Evolutionary conservation across 2,888 invertebrate species (phyloP).

Genomic region (Calephelis perditalis): DNA sequence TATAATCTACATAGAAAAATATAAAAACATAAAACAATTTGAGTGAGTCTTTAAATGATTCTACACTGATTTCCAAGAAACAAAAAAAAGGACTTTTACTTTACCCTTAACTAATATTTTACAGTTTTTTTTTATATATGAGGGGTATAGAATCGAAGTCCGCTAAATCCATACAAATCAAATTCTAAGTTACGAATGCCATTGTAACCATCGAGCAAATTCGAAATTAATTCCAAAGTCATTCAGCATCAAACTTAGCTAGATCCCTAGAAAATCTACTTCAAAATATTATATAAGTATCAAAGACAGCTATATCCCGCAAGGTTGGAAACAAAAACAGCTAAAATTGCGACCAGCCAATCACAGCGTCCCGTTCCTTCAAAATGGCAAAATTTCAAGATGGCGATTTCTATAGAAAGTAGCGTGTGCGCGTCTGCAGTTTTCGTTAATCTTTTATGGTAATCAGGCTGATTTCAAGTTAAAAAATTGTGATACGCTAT

Average conservation of each 20-base stretch:
- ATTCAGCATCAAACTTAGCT: constrained; percentile 3
- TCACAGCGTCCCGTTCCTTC: constrained; percentile 7
- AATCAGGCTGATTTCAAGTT: background rate
- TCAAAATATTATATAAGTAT: constrained; percentile 4
- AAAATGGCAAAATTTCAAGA: constrained; percentile 8
- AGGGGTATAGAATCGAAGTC: too few species aligned
- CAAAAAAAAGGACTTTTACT: too few species aligned
- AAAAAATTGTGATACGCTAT: constrained; percentile 7
- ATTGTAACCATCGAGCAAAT: constrained; percentile 6
- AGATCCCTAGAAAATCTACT: constrained; percentile 11
- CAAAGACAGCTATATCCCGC: constrained; percentile 9
- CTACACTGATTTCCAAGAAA: too few species aligned
- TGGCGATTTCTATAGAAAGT: constrained; percentile 8
- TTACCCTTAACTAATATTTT: too few species aligned
- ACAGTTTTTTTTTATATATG: too few species aligned
- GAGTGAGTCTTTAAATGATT: too few species aligned
- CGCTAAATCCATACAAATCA: too few species aligned
- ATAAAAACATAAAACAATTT: too few species aligned
- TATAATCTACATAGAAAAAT: too few species aligned
- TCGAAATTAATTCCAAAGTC: constrained; percentile 2
- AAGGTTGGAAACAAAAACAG: constrained; percentile 12
- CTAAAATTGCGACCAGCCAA: constrained; percentile 11
- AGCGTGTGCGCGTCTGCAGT: background rate
- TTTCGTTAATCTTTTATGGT: constrained; percentile 3
- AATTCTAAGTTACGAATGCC: constrained; percentile 5